Conservation (phyloP, 2,797 vertebrate genomes). For the Danio kyathit region DNA sequence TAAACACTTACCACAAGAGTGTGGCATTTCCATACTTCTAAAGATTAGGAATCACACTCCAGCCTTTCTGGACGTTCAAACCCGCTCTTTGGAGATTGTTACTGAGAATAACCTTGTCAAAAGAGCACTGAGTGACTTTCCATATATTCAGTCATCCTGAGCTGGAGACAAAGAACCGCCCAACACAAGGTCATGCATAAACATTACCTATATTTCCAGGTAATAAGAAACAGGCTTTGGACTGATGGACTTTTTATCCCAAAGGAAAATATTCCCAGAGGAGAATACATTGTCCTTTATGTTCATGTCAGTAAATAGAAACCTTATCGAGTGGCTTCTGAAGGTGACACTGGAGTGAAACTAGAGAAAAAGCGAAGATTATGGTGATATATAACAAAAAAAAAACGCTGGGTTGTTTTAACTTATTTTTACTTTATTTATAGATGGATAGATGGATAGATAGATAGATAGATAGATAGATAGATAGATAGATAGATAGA, state of each 20-base stretch:
- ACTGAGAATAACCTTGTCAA: slow-evolving; percentile 42
- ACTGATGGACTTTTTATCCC: slow-evolving; percentile 59
- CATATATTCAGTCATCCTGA: slow-evolving; percentile 16
- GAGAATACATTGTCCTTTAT: slow-evolving; percentile 66
- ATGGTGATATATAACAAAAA: neutral
- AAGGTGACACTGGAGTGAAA: slow-evolving; percentile 50
- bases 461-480: too few relatives aligned
- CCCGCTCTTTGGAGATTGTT: slow-evolving; percentile 16
- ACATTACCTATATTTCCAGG: slow-evolving; percentile 50
- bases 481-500: too few relatives aligned
- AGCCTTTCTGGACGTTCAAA: slow-evolving; percentile 22
- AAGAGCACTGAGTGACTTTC: slow-evolving; percentile 36
- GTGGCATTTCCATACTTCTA: slow-evolving; percentile 31
- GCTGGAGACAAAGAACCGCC: slow-evolving; percentile 17
- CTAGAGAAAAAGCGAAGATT: slow-evolving; percentile 42
- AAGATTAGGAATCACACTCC: slow-evolving; percentile 37
- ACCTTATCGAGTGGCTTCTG: slow-evolving; percentile 39
- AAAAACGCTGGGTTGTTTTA: too few relatives aligned
- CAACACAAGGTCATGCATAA: slow-evolving; percentile 59
- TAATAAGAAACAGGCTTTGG: slow-evolving; percentile 61
- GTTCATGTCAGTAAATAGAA: slow-evolving; percentile 64
- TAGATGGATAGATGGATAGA: too few relatives aligned
- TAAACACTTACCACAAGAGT: slow-evolving; percentile 2
- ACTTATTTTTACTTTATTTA: too few relatives aligned
- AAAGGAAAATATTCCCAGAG: slow-evolving; percentile 44